Evolutionary conservation across 2,888 invertebrate genomes (phyloP), one percentile per base, ranked within the genome.

Genomic region (Argyresthia goedartella): DNA sequence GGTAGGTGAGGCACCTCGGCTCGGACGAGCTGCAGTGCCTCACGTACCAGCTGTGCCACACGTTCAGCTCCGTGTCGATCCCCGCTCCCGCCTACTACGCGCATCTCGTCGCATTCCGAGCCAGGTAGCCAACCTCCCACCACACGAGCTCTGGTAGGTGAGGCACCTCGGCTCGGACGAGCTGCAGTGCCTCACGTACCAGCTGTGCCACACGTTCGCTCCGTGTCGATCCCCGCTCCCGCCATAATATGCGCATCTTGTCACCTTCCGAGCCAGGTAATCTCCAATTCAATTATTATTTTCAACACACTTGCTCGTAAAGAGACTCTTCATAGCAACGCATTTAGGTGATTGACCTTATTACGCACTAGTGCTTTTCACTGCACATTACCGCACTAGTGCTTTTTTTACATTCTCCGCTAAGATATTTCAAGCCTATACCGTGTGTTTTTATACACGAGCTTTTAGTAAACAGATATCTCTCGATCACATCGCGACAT

Each of bases 101-200:
- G 60, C 99, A 99, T 88, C 90, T 99, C 61, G 99, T 99, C 55
- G 99, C 99, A 53, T 99, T 99, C 90, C 90, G 99, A 64, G 99
- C 99, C 60, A 91, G 99, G 66, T 99, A 99, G 89, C 99, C n/a
- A n/a, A n/a, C n/a, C n/a, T n/a, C n/a, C n/a, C n/a, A n/a, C n/a
- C n/a, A n/a, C 99, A 99, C 85, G 99, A 99, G 56, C 89, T 99
- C 53, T 99, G 99, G 99, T 99, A 99, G 87, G 99, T 99, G 89
- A 99, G 99, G 86, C 96, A 96, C 81, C 95, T 99, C 80, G 96
- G 96, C 63, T 97, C 98, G 52, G 99, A 99, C 86, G 99, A 99
- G 86, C 90, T 99, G 62, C 99, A 99, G 87, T 98, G 97, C 86
- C 90, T 99, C 63, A 99, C 99, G 57, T 99, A 99, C 88, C 99